Conservation (phyloP, 2,113 vertebrate genomes). For the Probosciger aterrimus region DNA sequence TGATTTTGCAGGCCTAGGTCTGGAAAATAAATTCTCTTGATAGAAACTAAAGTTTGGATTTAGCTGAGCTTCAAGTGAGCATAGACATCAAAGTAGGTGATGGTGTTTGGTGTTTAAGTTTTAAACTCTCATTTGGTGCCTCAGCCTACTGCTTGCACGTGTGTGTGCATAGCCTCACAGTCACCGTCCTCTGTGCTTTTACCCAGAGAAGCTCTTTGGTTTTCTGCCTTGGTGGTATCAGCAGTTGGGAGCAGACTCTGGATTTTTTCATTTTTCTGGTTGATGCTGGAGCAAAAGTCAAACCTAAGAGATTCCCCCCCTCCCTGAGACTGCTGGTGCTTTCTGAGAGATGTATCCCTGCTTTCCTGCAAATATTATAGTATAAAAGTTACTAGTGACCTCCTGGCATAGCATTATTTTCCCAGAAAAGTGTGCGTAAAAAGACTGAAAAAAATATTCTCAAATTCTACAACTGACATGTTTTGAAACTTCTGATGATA, state of each 20-base stretch:
- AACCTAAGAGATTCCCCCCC: not conserved
- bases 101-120: not conserved
- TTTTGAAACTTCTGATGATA: not conserved
- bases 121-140: not conserved
- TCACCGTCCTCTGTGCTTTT: not conserved
- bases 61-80: not conserved
- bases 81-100: not conserved
- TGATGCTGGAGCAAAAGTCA: not conserved
- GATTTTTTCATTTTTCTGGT: not conserved
- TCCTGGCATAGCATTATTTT: not conserved
- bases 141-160: fast-evolving
- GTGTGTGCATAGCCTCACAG: not conserved
- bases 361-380: not conserved
- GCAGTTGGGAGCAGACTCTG: not conserved
- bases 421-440: not conserved
- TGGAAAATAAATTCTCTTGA: not conserved
- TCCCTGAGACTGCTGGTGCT: not conserved
- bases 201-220: not conserved
- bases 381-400: not conserved
- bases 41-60: not conserved
- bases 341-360: not conserved
- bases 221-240: not conserved
- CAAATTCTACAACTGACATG: not conserved
- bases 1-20: not conserved
- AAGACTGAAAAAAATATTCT: not conserved